These are phyloP conservation scores for Drosophila rhopaloa DNA, from an alignment of 1,140 invertebrate species.

Conservation along the genomic window DNA sequence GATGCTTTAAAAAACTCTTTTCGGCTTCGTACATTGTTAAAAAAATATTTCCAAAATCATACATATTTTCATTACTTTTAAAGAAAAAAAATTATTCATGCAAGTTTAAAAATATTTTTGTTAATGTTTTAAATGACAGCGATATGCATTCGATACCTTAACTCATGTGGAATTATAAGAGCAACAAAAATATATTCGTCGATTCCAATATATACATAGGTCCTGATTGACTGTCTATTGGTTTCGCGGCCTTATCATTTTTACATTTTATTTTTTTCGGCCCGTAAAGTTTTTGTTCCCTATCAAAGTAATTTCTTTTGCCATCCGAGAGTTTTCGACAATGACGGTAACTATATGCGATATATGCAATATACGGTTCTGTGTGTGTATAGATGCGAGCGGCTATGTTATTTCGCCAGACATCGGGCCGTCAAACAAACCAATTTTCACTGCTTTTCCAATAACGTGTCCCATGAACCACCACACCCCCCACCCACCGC, in stretches of 20 bases:
- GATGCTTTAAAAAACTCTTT: too few species aligned
- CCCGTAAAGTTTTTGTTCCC: conserved; percentile 6
- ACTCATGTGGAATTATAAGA: conserved; percentile 4
- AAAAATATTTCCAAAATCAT: too few species aligned
- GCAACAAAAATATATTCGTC: not conserved
- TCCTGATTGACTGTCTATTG: conserved; percentile 40
- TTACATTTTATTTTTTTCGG: conserved; percentile 1
- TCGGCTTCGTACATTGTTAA: too few species aligned
- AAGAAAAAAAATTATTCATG: not conserved
- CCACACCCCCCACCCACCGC: not conserved
- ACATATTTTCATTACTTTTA: too few species aligned
- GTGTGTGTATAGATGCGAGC: conserved; percentile 9
- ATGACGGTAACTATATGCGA: conserved; percentile 45
- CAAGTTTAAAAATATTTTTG: not conserved
- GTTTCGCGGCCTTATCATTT: not conserved
- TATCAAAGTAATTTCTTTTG: conserved; percentile 37
- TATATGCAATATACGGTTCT: conserved; percentile 27
- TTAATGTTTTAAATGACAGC: not conserved
- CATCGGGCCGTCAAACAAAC: conserved; percentile 78
- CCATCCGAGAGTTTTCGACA: conserved; percentile 40
- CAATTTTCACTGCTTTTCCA: conserved; percentile 78
- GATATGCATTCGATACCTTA: not conserved
- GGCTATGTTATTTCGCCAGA: conserved; percentile 55
- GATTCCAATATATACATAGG: conserved; percentile 3
- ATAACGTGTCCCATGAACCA: conserved; percentile 58